phyloP scores from a whole-genome alignment of 2,113 vertebrate genomes.

The Theristicus caerulescens region DNA sequence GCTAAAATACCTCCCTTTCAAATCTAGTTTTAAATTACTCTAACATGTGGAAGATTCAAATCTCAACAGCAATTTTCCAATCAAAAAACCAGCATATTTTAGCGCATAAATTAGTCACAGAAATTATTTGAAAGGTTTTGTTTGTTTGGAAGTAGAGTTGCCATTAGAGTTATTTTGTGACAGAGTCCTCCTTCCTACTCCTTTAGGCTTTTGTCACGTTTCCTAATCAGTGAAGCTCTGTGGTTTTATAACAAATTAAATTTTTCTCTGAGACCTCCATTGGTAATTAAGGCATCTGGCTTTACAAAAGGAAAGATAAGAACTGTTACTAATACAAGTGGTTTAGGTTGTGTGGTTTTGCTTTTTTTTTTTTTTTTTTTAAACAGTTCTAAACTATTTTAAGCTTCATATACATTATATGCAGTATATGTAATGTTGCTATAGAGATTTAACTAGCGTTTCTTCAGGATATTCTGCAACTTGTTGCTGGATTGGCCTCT shows the following conservation, averaged over 20 bases:
- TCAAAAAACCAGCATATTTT: background rate
- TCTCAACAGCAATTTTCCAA: background rate
- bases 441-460: background rate
- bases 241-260: background rate
- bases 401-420: background rate
- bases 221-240: background rate
- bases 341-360: background rate
- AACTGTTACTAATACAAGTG: background rate
- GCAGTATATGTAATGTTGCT: background rate
- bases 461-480: background rate
- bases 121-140: background rate
- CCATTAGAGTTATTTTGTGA: background rate
- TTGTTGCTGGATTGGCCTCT: background rate
- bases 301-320: background rate
- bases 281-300: slow-evolving; percentile 42
- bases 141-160: background rate
- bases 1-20: background rate
- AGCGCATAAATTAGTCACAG: background rate
- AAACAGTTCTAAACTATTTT: background rate
- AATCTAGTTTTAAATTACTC: background rate
- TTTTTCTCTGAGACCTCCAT: background rate
- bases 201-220: background rate
- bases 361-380: background rate
- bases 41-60: background rate
- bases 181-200: background rate